Percentiles rank a stretch among this genome's conserved stretches.
These are phyloP conservation scores for Phortica okadai DNA, from an alignment of 2,888 invertebrate species.

Conservation along the genomic window DNA sequence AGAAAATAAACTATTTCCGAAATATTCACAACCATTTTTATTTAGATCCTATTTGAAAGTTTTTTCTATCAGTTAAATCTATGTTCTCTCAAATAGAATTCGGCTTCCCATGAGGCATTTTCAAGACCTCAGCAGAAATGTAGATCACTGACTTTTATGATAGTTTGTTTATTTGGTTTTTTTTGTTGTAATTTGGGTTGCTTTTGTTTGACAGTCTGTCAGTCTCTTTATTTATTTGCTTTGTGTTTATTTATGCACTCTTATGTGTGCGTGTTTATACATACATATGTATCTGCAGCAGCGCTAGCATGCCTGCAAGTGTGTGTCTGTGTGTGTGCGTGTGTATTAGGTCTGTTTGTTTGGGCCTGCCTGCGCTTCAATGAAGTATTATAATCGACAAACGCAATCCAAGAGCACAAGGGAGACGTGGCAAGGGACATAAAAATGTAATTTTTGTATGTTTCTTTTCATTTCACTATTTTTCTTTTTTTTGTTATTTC, in stretches of 20 bases:
- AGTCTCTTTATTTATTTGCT: neutral
- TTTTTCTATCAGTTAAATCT: too few species aligned
- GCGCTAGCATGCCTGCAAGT: neutral
- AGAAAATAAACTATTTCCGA: too few species aligned
- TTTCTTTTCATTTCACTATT: neutral
- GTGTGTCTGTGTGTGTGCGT: neutral
- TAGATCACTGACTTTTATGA: too few species aligned
- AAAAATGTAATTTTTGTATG: conserved; percentile 15
- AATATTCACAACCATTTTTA: too few species aligned
- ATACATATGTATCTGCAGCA: neutral
- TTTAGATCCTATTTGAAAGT: too few species aligned
- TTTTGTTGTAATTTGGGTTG: neutral
- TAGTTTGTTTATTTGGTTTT: too few species aligned
- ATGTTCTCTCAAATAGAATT: too few species aligned
- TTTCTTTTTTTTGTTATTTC: neutral
- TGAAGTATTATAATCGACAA: neutral
- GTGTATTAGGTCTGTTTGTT: neutral
- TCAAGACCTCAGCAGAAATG: too few species aligned
- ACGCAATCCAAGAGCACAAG: neutral
- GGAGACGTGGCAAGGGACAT: neutral
- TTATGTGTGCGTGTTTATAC: neutral
- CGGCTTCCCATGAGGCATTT: too few species aligned
- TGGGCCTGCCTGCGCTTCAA: conserved; percentile 21
- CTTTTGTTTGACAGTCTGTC: neutral
- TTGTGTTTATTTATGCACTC: neutral